Evolutionary conservation across 1,140 invertebrate genomes (phyloP), one percentile per base, ranked within the genome.

Genomic region (Drosophila mauritiana): DNA sequence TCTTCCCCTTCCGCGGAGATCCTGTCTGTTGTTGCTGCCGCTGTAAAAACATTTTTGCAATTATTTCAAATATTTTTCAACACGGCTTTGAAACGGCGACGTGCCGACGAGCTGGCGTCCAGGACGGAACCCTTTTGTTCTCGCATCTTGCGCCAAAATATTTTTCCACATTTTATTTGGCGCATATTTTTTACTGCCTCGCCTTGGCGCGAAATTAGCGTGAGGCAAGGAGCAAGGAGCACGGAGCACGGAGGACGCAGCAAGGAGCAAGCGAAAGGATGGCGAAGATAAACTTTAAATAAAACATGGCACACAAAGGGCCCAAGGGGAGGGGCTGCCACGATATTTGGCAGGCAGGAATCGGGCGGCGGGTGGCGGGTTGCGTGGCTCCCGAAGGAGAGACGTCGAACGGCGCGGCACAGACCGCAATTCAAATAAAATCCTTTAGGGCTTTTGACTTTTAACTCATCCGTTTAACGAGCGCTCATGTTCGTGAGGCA

Each of bases 381-480:
- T 22, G 8, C 15, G 37, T 1, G 3, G 15, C 39, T 46, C 22
- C 43, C 10, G 64, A 36, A 46, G 53, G 25, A 64, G 51, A 80
- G 73, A 78, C 73, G 84, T 89, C 84, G 84, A 89, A 89, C 73
- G 69, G 37, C 64, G 61, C 64, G 57, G 58, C 77, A 49, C 73
- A 89, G 83, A 89, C 84, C 84, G 84, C 84, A 89, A 89, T 89
- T 89, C 85, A 90, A 89, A 89, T 90, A 89, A 89, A 89, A 89
- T 89, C 84, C 84, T 89, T 89, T 90, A 89, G 84, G 85, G 84
- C 84, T 89, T 89, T 89, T 89, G 84, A 89, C 84, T 89, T 89
- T 89, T 89, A 89, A 89, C 84, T 89, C 84, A 89, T 89, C 84
- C 84, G 84, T 89, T 89, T 89, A 89, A 89, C 84, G 84, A 89